Conservation (phyloP, 2,113 vertebrate genomes). For the Corythaeola cristata region DNA sequence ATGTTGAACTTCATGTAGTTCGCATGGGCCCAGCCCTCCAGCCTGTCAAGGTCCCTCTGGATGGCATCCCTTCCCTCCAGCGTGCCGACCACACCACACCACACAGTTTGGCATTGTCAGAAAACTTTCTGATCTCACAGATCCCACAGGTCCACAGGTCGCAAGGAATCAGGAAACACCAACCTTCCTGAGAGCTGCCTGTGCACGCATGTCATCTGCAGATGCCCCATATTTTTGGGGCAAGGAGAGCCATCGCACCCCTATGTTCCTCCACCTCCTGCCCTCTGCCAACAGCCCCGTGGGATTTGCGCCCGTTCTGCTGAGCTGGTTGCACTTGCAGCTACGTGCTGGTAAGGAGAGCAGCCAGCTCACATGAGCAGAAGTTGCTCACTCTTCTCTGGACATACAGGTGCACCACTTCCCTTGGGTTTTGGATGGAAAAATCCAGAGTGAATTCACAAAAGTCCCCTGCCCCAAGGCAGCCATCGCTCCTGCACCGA, state of each 20-base stretch:
- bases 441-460: background rate
- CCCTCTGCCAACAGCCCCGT: accelerated
- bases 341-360: background rate
- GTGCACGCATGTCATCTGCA: accelerated
- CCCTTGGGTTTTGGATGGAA: background rate
- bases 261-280: accelerated
- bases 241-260: background rate
- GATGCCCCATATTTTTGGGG: background rate
- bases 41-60: too few relatives aligned
- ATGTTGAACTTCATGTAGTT: too few relatives aligned
- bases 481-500: accelerated
- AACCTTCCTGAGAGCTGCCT: background rate
- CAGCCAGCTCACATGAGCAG: background rate
- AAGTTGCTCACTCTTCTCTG: background rate
- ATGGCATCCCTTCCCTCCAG: too few relatives aligned
- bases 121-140: too few relatives aligned
- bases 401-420: accelerated
- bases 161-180: background rate
- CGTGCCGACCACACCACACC: too few relatives aligned
- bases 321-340: background rate
- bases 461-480: background rate
- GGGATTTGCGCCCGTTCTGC: background rate
- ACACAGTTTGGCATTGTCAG: too few relatives aligned
- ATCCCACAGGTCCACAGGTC: too few relatives aligned
- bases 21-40: too few relatives aligned